A percentile compares a stretch with the other conserved stretches of the same genome.
Evolutionary conservation across 2,113 vertebrate species (phyloP).

Genomic region (Carassius carassius): DNA sequence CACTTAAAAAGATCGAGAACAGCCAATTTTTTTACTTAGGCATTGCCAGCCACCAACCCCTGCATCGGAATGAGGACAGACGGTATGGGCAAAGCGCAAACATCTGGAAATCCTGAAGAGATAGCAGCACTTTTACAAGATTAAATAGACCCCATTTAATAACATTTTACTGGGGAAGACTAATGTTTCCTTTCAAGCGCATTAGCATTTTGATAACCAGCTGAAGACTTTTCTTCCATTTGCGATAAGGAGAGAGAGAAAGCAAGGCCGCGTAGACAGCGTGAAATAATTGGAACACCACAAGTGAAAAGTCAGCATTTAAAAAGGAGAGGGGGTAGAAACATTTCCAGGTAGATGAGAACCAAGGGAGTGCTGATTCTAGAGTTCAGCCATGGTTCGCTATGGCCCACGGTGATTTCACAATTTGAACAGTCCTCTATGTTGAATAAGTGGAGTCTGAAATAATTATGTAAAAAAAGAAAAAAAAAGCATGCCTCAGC

Average conservation of each 20-base stretch:
- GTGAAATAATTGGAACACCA: constrained; percentile 57
- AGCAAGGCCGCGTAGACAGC: constrained; percentile 47
- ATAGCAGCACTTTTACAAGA: constrained; percentile 55
- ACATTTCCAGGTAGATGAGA: constrained; percentile 49
- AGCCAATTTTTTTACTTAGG: constrained; percentile 32
- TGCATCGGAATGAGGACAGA: constrained; percentile 33
- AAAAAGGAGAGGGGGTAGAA: constrained; percentile 19
- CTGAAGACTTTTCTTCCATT: constrained; percentile 59
- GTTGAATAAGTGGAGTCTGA: constrained; percentile 34
- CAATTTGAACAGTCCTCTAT: constrained; percentile 29
- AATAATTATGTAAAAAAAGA: constrained; percentile 48
- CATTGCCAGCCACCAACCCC: too few relatives aligned
- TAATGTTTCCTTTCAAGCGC: constrained; percentile 58
- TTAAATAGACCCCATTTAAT: constrained; percentile 61
- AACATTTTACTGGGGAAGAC: constrained; percentile 57
- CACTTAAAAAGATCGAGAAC: constrained; percentile 42
- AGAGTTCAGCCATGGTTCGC: constrained; percentile 36
- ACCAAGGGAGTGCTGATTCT: constrained; percentile 53
- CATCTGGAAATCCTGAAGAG: constrained; percentile 54
- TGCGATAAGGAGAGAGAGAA: constrained; percentile 55
- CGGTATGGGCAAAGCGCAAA: constrained; percentile 35
- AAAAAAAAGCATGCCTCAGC: constrained; percentile 40
- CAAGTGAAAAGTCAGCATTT: constrained; percentile 61
- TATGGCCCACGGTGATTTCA: constrained; percentile 36
- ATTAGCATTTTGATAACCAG: constrained; percentile 64